Percentiles rank a stretch among this genome's conserved stretches.
phyloP scores from a whole-genome alignment of 2,113 vertebrate species.

The Syrmaticus mikado region DNA sequence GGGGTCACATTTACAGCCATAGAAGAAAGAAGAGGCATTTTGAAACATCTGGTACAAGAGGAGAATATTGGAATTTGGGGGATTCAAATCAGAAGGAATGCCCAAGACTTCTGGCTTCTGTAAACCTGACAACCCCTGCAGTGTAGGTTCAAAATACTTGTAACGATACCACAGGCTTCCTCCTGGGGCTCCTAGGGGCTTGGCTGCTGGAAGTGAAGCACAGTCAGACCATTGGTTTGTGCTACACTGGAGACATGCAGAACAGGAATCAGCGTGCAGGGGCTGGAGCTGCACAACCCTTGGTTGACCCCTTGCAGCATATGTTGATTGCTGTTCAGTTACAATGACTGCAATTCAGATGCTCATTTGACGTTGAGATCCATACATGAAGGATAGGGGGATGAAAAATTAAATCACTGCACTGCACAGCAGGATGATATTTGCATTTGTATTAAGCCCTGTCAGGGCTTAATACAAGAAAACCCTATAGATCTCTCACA shows the following conservation, averaged over 20 bases:
- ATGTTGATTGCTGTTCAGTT: conserved; percentile 24
- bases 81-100: background rate
- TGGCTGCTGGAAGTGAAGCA: background rate
- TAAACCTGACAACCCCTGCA: background rate
- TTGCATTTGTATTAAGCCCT: background rate
- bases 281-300: conserved; percentile 25
- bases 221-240: background rate
- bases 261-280: background rate
- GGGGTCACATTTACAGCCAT: background rate
- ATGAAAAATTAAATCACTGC: conserved; percentile 3
- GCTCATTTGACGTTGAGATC: background rate
- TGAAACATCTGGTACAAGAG: background rate
- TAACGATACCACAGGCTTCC: background rate
- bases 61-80: background rate
- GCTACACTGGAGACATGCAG: background rate
- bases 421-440: background rate
- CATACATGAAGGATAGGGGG: background rate
- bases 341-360: background rate
- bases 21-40: background rate
- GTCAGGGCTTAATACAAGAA: too few species aligned
- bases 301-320: conserved; percentile 41
- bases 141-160: background rate
- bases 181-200: background rate
- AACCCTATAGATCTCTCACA: background rate
- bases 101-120: background rate